Evolutionary conservation across 1,140 invertebrate species (phyloP), one percentile per base, ranked within the genome.

Genomic region (Musca domestica): DNA sequence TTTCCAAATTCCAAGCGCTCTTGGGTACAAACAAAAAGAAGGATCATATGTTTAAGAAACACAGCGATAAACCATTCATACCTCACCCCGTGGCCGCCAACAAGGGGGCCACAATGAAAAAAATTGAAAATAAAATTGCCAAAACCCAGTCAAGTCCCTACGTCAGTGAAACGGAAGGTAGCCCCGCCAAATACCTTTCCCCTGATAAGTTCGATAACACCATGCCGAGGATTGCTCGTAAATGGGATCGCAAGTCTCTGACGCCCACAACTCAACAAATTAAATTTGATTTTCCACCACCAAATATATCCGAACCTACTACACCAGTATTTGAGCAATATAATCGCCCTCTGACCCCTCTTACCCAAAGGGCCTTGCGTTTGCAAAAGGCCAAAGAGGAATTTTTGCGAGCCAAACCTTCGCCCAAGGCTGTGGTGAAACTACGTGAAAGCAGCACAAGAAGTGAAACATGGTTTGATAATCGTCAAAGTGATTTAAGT

Each of bases 371-470:
- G 41, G 86, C 86, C 0, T 75, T 84, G 0, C 86, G 85, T 67
- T 78, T 90, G 2, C 83, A 86, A 70, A 85, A 84, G 71, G 88
- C 88, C 0, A 88, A 87, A 74, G 88, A 89, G 69, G 86, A 86
- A 67, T 90, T 90, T 71, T 71, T 90, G 19, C 74, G 76, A 9
- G 74, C 75, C 12, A 69, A 66, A 20, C 76, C 77, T 0, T 74
- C 71, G 14, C 73, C 74, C 41, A 72, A 74, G 20, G 67, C 72
- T 10, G 30, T 27, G 9, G 17, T 63, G 4, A 67, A 66, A 23
- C 61, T 67, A 6, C 14, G 69, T 10, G 51, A 65, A 22, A 51
- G 64, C 15, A 30, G 30, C 34, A n/a, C 34, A 30, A 56, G 65
- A 9, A 46, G 30, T 22, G 63, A 65, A 34, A 68, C 61, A 6